Evolutionary conservation across 1,140 invertebrate genomes (phyloP).

Genomic region (Neodiprion virginianus): DNA sequence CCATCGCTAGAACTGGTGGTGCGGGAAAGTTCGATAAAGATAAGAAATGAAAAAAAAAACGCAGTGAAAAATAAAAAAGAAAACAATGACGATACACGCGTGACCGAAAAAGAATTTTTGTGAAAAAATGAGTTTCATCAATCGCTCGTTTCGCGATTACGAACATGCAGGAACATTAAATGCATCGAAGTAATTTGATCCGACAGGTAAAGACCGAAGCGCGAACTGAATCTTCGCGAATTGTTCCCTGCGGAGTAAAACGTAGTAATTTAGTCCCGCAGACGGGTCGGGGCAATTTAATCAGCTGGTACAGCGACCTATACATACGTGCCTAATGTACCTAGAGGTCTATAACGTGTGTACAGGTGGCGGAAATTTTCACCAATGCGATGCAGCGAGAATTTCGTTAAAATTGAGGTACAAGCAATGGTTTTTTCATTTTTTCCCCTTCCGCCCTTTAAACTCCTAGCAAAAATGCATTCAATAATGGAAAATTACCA

Average conservation of each 20-base stretch:
- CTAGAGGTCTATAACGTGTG: not conserved
- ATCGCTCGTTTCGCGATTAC: not conserved
- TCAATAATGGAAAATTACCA: no score
- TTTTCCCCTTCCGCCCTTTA: no score
- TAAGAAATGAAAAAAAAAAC: not conserved
- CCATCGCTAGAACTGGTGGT: no score
- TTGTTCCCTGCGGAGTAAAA: constrained; percentile 5
- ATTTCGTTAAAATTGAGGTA: no score
- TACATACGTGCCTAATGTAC: not conserved
- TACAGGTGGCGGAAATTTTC: not conserved
- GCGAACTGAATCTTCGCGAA: not conserved
- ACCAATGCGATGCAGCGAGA: not conserved
- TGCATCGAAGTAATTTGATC: not conserved
- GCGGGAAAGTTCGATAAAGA: not conserved
- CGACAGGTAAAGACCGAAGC: not conserved
- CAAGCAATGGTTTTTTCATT: no score
- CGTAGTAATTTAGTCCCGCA: not conserved
- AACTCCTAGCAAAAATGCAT: no score
- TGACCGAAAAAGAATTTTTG: not conserved
- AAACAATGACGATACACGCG: not conserved
- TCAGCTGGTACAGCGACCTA: not conserved
- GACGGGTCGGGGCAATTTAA: not conserved
- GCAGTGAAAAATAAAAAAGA: not conserved
- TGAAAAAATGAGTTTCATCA: not conserved
- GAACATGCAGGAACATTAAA: not conserved